Evolutionary conservation across 2,113 vertebrate genomes (phyloP).

Genomic region (Capreolus pygargus): DNA sequence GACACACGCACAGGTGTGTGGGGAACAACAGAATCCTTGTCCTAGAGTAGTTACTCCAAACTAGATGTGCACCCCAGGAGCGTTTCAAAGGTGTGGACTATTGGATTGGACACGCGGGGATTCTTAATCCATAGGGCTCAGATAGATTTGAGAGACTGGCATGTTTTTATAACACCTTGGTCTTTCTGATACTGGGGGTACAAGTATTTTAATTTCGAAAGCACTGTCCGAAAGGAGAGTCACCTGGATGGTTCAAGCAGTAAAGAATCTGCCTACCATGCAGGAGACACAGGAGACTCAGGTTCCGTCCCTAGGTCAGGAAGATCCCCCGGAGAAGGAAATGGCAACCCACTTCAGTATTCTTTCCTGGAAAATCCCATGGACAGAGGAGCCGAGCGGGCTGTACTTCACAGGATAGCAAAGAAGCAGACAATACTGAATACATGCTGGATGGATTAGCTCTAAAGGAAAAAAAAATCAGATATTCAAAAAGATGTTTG

Average conservation of each 20-base stretch:
- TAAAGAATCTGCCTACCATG: neutral
- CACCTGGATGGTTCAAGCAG: neutral
- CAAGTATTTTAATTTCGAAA: neutral
- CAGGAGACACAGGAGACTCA: neutral
- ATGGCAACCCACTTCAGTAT: neutral
- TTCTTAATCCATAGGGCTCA: neutral
- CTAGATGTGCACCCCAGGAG: neutral
- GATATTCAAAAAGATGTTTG: neutral
- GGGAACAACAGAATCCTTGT: neutral
- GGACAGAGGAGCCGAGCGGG: neutral
- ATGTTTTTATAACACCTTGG: neutral
- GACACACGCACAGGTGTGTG: fast-evolving
- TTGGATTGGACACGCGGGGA: neutral
- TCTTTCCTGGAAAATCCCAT: neutral
- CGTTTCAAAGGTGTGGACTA: neutral
- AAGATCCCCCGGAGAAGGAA: neutral
- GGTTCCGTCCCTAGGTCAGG: neutral
- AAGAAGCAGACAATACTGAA: neutral
- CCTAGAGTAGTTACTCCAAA: neutral
- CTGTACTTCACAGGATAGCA: neutral
- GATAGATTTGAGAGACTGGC: neutral
- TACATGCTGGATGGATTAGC: neutral
- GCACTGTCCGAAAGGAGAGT: neutral
- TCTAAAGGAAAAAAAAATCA: neutral
- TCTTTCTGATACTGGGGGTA: neutral